These are phyloP conservation scores for Sthenelais limicola DNA, from an alignment of 2,888 invertebrate species.

Conservation along the genomic window DNA sequence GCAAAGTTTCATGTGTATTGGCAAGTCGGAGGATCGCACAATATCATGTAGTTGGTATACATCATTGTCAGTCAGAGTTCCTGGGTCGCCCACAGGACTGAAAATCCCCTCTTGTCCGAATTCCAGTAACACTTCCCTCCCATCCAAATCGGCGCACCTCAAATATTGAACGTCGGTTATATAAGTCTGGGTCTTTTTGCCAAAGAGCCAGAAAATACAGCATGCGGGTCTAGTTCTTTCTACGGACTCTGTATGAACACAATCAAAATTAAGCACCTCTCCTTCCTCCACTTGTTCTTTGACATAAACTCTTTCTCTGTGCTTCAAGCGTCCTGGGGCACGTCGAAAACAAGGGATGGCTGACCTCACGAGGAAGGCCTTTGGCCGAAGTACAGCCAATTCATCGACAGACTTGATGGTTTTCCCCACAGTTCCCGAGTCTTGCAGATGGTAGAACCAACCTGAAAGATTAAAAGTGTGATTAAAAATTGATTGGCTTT, in stretches of 20 bases:
- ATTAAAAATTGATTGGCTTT: too few relatives aligned
- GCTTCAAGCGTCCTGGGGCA: not conserved
- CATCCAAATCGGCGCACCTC: constrained; percentile 33
- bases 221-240: constrained; percentile 6
- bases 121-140: constrained; percentile 25
- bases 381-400: constrained; percentile 20
- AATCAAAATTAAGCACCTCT: constrained; percentile 14
- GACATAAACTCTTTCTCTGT: constrained; percentile 15
- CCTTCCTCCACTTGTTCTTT: constrained; percentile 7
- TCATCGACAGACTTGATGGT: constrained; percentile 22
- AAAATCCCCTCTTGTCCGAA: constrained; percentile 15
- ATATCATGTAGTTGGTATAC: constrained; percentile 56
- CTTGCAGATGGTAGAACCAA: constrained; percentile 42
- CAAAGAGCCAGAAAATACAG: constrained; percentile 16
- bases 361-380: constrained; percentile 21
- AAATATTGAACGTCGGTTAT: constrained; percentile 33
- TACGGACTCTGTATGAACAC: constrained; percentile 28
- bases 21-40: constrained; percentile 54
- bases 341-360: constrained; percentile 30
- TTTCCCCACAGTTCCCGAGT: constrained; percentile 30
- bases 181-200: constrained; percentile 27
- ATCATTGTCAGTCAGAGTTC: not conserved
- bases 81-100: constrained; percentile 33
- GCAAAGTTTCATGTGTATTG: constrained; percentile 59
- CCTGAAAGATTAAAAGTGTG: too few relatives aligned